Evolutionary conservation across 1,140 invertebrate species (phyloP).

Genomic region (Leptopilina clavipes): DNA sequence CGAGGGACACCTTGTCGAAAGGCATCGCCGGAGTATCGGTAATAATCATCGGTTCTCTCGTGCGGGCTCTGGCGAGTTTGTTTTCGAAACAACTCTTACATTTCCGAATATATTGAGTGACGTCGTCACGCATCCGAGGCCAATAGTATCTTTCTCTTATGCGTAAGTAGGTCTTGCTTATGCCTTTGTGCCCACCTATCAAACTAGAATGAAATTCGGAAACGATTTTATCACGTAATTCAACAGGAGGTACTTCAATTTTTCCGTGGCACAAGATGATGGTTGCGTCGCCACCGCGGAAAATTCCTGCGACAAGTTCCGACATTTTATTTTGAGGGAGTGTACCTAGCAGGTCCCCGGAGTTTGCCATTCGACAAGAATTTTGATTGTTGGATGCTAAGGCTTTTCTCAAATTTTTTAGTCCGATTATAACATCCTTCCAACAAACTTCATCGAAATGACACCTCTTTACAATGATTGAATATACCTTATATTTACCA

Average conservation of each 20-base stretch:
- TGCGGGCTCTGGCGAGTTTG: constrained; percentile 43
- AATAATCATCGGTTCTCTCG: constrained; percentile 47
- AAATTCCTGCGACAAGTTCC: not conserved
- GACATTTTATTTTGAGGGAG: not conserved
- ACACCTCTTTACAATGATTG: not conserved
- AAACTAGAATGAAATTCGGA: constrained; percentile 36
- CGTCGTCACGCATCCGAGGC: constrained; percentile 43
- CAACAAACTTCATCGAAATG: not conserved
- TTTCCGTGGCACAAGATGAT: not conserved
- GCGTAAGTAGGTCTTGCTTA: constrained; percentile 43
- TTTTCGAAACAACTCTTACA: constrained; percentile 49
- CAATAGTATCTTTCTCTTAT: constrained; percentile 43
- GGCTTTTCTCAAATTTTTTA: not conserved
- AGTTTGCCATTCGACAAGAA: not conserved
- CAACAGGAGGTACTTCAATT: not conserved
- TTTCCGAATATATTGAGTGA: constrained; percentile 38
- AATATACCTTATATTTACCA: too few species aligned
- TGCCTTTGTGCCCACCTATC: constrained; percentile 46
- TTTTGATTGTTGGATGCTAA: not conserved
- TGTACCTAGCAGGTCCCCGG: not conserved
- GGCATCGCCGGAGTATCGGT: constrained; percentile 44
- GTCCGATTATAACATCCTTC: not conserved
- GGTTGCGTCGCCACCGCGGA: not conserved
- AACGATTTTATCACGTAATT: constrained; percentile 14
- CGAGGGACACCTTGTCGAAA: constrained; percentile 51